Conservation (phyloP, 2,797 vertebrate genomes). For the Sciaenops ocellatus region DNA sequence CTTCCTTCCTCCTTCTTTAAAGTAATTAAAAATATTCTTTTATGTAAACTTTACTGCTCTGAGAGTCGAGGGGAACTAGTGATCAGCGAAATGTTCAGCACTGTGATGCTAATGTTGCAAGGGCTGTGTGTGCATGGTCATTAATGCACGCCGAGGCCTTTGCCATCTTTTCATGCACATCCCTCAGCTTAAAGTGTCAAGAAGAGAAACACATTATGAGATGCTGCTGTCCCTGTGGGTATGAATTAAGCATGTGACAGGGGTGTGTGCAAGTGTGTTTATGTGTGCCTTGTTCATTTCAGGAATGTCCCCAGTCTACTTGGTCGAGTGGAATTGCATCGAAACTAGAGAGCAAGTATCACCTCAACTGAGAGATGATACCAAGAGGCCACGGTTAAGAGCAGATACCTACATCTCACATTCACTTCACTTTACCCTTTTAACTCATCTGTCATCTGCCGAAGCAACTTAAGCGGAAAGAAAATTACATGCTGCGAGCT, state of each 20-base stretch:
- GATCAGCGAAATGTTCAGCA: not conserved
- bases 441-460: conserved; percentile 65
- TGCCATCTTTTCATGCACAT: conserved; percentile 50
- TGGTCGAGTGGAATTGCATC: conserved; percentile 77
- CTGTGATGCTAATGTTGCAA: conserved; percentile 6
- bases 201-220: conserved; percentile 64
- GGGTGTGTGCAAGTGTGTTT: conserved; percentile 68
- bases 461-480: conserved; percentile 52
- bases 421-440: conserved; percentile 60
- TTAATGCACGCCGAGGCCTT: conserved; percentile 22
- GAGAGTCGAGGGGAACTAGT: not conserved
- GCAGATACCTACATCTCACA: conserved; percentile 60
- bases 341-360: conserved; percentile 85
- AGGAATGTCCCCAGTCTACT: conserved; percentile 87
- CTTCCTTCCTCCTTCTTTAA: not conserved
- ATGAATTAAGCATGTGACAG: conserved; percentile 74
- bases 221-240: conserved; percentile 58
- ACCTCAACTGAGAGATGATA: conserved; percentile 68
- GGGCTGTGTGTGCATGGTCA: conserved; percentile 20
- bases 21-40: not conserved
- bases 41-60: not conserved
- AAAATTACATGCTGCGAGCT: conserved; percentile 57
- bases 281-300: conserved; percentile 72
- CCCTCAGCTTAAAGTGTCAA: conserved; percentile 67
- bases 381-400: conserved; percentile 51